Evolutionary conservation across 2,797 vertebrate genomes (phyloP).

Genomic region (Discoglossus pictus): DNA sequence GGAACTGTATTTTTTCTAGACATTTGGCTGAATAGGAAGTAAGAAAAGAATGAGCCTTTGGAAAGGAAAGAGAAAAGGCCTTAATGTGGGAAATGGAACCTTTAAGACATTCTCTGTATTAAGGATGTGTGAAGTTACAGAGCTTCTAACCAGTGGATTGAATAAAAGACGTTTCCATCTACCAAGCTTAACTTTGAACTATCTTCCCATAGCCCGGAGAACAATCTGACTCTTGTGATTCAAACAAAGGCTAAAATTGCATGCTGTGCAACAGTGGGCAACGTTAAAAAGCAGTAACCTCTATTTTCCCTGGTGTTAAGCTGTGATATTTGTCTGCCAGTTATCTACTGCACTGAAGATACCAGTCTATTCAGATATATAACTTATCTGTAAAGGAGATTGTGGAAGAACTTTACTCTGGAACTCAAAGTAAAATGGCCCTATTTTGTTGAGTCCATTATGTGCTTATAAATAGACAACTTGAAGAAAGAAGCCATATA

Average conservation of each 20-base stretch:
- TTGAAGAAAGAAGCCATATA: too few species aligned
- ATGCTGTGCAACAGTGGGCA: background rate
- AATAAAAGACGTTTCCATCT: constrained; percentile 19
- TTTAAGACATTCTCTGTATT: constrained; percentile 3
- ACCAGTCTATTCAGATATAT: too few species aligned
- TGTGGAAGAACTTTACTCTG: too few species aligned
- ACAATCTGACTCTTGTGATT: constrained; percentile 2
- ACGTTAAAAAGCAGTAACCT: background rate
- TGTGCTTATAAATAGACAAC: too few species aligned
- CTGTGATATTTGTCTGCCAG: too few species aligned
- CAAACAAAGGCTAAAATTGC: background rate
- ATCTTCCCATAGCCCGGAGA: background rate
- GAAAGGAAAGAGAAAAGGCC: constrained; percentile 5
- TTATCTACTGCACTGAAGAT: too few species aligned
- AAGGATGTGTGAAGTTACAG: constrained; percentile 14
- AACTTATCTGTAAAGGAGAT: too few species aligned
- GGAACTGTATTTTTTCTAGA: background rate
- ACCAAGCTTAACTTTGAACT: constrained; percentile 34
- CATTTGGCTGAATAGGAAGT: background rate
- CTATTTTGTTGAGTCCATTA: too few species aligned
- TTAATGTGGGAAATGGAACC: constrained; percentile 11
- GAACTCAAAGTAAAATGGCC: too few species aligned
- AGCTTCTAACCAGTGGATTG: background rate
- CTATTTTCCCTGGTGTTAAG: background rate
- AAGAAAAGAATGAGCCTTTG: constrained; percentile 23